phyloP scores from a whole-genome alignment of 2,797 vertebrate genomes.

The Sebastes diploproa region DNA sequence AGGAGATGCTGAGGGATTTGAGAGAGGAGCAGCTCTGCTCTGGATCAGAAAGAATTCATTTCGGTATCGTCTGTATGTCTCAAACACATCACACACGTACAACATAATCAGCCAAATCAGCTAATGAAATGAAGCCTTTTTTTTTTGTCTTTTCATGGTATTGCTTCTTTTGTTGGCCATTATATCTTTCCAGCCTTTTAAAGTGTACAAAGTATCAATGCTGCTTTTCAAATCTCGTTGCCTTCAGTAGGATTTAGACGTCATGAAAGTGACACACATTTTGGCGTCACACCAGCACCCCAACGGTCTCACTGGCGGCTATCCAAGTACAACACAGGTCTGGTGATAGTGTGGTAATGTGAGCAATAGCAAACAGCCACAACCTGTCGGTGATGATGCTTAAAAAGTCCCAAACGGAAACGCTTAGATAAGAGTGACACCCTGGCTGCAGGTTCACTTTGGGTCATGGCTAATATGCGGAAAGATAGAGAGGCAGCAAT shows the following conservation, averaged over 20 bases:
- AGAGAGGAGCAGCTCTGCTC: constrained; percentile 41
- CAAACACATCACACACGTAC: not conserved
- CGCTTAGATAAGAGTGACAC: not conserved
- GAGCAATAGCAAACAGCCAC: not conserved
- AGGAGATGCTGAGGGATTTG: constrained; percentile 55
- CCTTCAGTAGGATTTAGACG: not conserved
- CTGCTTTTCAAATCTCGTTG: not conserved
- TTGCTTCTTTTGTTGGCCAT: not conserved
- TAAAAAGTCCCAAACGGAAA: not conserved
- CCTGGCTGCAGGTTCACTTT: constrained; percentile 19
- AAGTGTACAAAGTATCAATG: not conserved
- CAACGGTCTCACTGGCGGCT: not conserved
- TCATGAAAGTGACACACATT: not conserved
- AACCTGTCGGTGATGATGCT: not conserved
- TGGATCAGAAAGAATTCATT: constrained; percentile 42
- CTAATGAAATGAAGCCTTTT: not conserved
- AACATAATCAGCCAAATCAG: not conserved
- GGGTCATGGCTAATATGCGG: constrained; percentile 40
- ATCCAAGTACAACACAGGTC: not conserved
- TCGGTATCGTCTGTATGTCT: constrained; percentile 9
- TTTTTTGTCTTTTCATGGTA: not conserved
- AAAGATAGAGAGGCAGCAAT: constrained; percentile 36
- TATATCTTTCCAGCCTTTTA: not conserved
- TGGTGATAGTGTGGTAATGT: not conserved
- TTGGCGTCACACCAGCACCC: not conserved